A percentile compares a stretch with the other conserved stretches of the same genome.
Evolutionary conservation across 2,113 vertebrate genomes (phyloP).

Genomic region (Ceratotherium simum): DNA sequence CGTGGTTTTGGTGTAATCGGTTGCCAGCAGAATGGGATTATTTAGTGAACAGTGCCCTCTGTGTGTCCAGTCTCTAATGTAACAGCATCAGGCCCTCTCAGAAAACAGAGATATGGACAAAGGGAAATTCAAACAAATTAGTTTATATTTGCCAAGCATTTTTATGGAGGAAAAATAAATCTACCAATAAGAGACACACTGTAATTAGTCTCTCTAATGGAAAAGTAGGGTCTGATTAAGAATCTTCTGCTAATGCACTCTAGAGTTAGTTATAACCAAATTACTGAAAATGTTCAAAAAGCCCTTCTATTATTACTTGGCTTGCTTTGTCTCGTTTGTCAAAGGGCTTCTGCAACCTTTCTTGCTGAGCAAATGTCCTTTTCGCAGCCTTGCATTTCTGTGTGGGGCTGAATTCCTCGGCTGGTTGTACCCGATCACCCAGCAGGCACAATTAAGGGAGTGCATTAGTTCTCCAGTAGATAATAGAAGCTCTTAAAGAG

Average conservation of each 20-base stretch:
- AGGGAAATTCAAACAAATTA: conserved; percentile 53
- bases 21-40: not conserved
- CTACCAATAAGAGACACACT: conserved; percentile 63
- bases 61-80: not conserved
- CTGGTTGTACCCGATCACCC: conserved; percentile 67
- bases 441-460: conserved; percentile 78
- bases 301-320: conserved; percentile 66
- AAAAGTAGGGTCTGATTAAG: conserved; percentile 77
- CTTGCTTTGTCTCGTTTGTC: conserved; percentile 76
- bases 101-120: conserved; percentile 9
- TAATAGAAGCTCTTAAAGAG: conserved; percentile 71
- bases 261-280: conserved; percentile 75
- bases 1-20: conserved; percentile 15
- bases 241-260: conserved; percentile 73
- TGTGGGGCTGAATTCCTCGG: conserved; percentile 50
- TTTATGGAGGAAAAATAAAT: conserved; percentile 68
- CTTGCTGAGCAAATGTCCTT: conserved; percentile 70
- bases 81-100: not conserved
- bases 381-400: conserved; percentile 18
- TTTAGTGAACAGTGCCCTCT: conserved; percentile 69
- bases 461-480: conserved; percentile 70
- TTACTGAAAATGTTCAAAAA: conserved; percentile 76
- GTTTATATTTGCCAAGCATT: conserved; percentile 68
- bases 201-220: conserved; percentile 78
- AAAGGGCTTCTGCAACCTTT: conserved; percentile 68